phyloP scores from a whole-genome alignment of 2,113 vertebrate species.

The pig (Sus scrofa) region T2T-Sscrofa CM000825.6:52973001-52973500 shows the following conservation, averaged over 20 bases:
- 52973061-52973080: not conserved
- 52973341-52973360: no score
- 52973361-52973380: no score
- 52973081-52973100: not conserved
- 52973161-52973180: not conserved
- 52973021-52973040: not conserved
- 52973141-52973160: fast-evolving
- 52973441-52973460: no score
- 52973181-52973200: not conserved
- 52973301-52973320: not conserved
- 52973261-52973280: not conserved
- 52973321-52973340: no score
- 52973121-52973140: not conserved
- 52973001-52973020: not conserved
- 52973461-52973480: no score
- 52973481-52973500: no score
- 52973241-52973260: not conserved
- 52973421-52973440: no score
- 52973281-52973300: not conserved
- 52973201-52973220: not conserved
- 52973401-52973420: no score
- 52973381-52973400: no score
- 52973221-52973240: not conserved
- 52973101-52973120: not conserved
- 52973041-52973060: not conserved